Percentiles rank a stretch among this genome's conserved stretches.
Conservation (phyloP, 1,140 invertebrate genomes). For the Drosophila erecta region DNA sequence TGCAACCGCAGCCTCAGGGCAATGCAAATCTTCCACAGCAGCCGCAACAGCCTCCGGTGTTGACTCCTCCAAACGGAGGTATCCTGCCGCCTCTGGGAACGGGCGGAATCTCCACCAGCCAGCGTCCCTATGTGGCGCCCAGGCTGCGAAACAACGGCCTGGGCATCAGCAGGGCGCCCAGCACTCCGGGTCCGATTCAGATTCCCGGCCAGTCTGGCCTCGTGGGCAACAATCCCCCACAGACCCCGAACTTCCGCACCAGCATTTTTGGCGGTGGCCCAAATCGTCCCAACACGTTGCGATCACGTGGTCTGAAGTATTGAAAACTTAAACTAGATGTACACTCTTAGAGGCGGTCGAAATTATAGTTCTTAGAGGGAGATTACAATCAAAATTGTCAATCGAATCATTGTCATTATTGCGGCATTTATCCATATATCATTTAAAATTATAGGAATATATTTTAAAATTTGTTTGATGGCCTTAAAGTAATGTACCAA, state of each 20-base stretch:
- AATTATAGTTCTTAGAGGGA: slow-evolving; percentile 21
- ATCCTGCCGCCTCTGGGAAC: slow-evolving; percentile 14
- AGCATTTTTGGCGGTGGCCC: slow-evolving; percentile 36
- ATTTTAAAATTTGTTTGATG: background rate
- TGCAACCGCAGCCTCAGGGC: slow-evolving; percentile 8
- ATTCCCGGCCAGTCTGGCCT: slow-evolving; percentile 10
- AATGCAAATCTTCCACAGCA: slow-evolving; percentile 21
- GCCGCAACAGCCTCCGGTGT: slow-evolving; percentile 12
- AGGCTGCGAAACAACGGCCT: slow-evolving; percentile 74
- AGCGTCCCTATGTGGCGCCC: slow-evolving; percentile 77
- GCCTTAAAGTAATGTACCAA: background rate
- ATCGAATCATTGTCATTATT: background rate
- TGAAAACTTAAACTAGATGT: slow-evolving; percentile 37
- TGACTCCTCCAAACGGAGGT: slow-evolving; percentile 17
- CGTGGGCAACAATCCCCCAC: slow-evolving; percentile 9
- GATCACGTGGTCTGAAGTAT: slow-evolving; percentile 81
- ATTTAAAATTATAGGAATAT: background rate
- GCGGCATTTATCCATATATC: too few relatives aligned
- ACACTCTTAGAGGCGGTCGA: background rate
- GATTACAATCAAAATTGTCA: slow-evolving; percentile 15
- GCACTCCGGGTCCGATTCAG: slow-evolving; percentile 41
- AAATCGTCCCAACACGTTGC: slow-evolving; percentile 61
- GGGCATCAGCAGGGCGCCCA: slow-evolving; percentile 53
- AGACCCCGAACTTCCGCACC: slow-evolving; percentile 16
- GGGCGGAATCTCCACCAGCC: slow-evolving; percentile 64